Base-by-base conservation (phyloP, 2,888 invertebrate genomes). In the Heliothis peltigera region DNA sequence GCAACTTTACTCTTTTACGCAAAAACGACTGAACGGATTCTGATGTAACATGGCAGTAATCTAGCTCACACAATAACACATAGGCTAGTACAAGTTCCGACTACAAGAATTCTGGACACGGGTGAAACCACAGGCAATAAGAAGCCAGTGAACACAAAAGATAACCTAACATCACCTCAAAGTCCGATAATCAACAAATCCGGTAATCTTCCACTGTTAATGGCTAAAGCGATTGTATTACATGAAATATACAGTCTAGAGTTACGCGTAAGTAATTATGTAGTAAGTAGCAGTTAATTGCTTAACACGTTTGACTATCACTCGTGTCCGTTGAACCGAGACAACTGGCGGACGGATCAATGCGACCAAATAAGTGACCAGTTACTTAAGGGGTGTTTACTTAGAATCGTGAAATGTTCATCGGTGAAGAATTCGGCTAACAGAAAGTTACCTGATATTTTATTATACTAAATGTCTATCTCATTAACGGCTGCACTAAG, bases 241-340 rank as follows among this genome's bases (percentile, higher is more conserved):
- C 81, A 53, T 43, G 61, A 71, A 22, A 68, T 58, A 66, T 64
- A 68, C 53, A 62, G 35, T 51, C 35, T 56, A 58, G 10, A 64
- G 64, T 71, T 70, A 32, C 32, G 32, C 10, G 2, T 32, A 32
- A 32, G 32, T 12, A 32, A 32, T 32, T 32, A 32, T 12, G 32
- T 32, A 12, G 32, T 32, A 75, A 76, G 62, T 73, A 70, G 54
- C 53, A 80, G 79, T 81, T 85, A 86, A 88, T 86, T 82, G 81
- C 82, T 83, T 82, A 83, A 85, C 88, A 84, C 86, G 84, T 88
- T 88, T 10, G 76, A 77, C 79, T 85, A 86, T 87, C 73, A 28
- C 12, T 82, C 68, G 65, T 79, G 79, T 73, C 65, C 80, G 64
- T 77, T 82, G 79, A 83, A 87, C 89, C 83, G 88, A 77, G 79